A percentile compares a stretch with the other conserved stretches of the same genome.
Conservation (phyloP, 2,888 invertebrate genomes). For the Scaptomyza reducta region DNA sequence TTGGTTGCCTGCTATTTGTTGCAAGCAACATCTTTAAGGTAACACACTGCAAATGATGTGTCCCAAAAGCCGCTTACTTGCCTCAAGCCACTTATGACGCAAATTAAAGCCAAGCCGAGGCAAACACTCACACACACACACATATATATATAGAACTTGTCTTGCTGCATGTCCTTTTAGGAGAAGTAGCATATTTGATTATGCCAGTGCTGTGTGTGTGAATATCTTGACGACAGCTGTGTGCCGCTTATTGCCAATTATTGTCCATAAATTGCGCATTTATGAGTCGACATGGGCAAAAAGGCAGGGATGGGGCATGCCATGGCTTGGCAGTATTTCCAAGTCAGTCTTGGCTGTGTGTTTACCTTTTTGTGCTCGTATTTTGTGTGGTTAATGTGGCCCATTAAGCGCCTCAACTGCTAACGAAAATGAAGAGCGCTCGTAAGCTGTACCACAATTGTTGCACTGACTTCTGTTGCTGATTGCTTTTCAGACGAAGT, state of each 20-base stretch:
- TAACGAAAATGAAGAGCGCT: slow-evolving; percentile 29
- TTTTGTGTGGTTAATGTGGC: slow-evolving; percentile 69
- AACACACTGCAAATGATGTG: slow-evolving; percentile 36
- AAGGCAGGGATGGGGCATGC: neutral
- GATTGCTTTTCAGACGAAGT: slow-evolving; percentile 46
- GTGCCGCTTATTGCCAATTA: slow-evolving; percentile 79
- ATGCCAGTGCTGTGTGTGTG: slow-evolving; percentile 22
- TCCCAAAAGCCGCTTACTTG: slow-evolving; percentile 29
- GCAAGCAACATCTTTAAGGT: slow-evolving; percentile 19
- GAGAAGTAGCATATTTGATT: slow-evolving; percentile 47
- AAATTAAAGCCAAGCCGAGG: slow-evolving; percentile 48
- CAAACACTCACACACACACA: slow-evolving; percentile 14
- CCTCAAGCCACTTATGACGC: slow-evolving; percentile 44
- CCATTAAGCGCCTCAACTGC: slow-evolving; percentile 58
- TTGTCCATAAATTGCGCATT: slow-evolving; percentile 80
- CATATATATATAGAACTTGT: slow-evolving; percentile 14
- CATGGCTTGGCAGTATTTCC: neutral
- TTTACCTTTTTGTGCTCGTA: slow-evolving; percentile 72
- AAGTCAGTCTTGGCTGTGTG: slow-evolving; percentile 19
- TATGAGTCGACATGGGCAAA: slow-evolving; percentile 38
- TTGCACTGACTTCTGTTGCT: slow-evolving; percentile 55
- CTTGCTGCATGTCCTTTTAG: slow-evolving; percentile 22
- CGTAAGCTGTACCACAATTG: slow-evolving; percentile 36
- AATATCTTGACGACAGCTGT: slow-evolving; percentile 67
- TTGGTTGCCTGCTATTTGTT: slow-evolving; percentile 31